phyloP scores from a whole-genome alignment of 2,797 vertebrate species.

The Notolepis coatsorum region DNA sequence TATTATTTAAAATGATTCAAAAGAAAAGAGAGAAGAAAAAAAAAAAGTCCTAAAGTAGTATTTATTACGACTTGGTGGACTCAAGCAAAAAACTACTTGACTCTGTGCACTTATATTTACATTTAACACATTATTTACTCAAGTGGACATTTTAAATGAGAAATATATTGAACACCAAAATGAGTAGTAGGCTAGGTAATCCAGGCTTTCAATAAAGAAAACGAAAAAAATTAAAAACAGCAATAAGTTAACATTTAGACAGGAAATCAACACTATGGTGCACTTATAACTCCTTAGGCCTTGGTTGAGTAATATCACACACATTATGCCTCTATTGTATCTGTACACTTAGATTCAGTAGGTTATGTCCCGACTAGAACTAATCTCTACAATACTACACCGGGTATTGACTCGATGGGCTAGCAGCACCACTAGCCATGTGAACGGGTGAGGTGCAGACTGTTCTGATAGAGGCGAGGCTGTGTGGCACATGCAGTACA shows the following conservation, averaged over 20 bases:
- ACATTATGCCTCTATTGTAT: constrained; percentile 51
- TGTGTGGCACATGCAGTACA: constrained; percentile 54
- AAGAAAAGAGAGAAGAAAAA: constrained; percentile 49
- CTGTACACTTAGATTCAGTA: constrained; percentile 56
- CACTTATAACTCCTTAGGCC: constrained; percentile 53
- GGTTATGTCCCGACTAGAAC: constrained; percentile 59
- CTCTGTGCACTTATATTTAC: constrained; percentile 67
- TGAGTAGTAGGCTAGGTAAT: constrained; percentile 64
- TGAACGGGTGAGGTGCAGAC: constrained; percentile 74
- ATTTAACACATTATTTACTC: constrained; percentile 63
- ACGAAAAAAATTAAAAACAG: constrained; percentile 66
- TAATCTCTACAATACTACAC: constrained; percentile 64
- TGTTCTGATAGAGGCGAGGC: constrained; percentile 72
- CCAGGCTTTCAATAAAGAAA: constrained; percentile 66
- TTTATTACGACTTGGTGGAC: constrained; percentile 67
- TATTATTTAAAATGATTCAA: constrained; percentile 73
- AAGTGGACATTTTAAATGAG: constrained; percentile 33
- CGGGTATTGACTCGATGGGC: constrained; percentile 71
- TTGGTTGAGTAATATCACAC: constrained; percentile 46
- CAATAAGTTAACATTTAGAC: constrained; percentile 69
- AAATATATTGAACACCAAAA: constrained; percentile 65
- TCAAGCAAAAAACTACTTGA: constrained; percentile 64
- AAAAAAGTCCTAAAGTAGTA: constrained; percentile 71
- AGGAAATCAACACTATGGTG: constrained; percentile 49
- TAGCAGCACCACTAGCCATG: constrained; percentile 73